Evolutionary conservation across 2,113 vertebrate genomes (phyloP).

Genomic region (Rhinichthys klamathensis): DNA sequence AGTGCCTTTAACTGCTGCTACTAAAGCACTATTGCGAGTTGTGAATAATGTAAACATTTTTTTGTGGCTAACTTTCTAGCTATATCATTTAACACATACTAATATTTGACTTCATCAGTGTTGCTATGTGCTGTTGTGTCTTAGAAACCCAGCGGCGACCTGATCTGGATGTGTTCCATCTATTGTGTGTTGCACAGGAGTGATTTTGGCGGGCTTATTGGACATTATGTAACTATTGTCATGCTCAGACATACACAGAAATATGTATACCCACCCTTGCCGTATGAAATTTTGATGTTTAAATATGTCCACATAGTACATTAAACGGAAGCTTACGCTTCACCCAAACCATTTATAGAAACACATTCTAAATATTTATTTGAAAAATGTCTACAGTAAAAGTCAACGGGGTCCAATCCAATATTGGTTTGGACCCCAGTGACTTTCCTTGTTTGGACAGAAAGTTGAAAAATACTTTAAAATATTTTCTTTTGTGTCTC

Average conservation of each 20-base stretch:
- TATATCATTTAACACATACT: slow-evolving; percentile 16
- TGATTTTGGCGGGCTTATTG: slow-evolving; percentile 34
- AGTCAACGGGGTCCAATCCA: background rate
- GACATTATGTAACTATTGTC: slow-evolving; percentile 28
- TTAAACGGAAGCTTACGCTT: background rate
- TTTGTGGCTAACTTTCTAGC: slow-evolving; percentile 16
- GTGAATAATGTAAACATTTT: background rate
- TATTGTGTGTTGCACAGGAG: slow-evolving; percentile 39
- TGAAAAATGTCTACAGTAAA: background rate
- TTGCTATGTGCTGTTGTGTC: slow-evolving; percentile 20
- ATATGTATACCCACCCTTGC: slow-evolving; percentile 5
- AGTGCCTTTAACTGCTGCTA: background rate
- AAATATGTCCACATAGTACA: background rate
- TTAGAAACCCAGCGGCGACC: slow-evolving; percentile 18
- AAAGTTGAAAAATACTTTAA: too few species aligned
- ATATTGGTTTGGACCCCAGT: background rate
- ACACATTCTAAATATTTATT: too few species aligned
- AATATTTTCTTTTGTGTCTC: too few species aligned
- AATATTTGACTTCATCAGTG: slow-evolving; percentile 6
- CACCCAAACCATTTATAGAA: background rate
- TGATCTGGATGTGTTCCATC: slow-evolving; percentile 32
- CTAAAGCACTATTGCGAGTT: background rate
- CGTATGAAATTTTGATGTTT: background rate
- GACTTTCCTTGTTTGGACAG: too few species aligned
- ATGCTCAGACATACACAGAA: slow-evolving; percentile 1